phyloP scores from a whole-genome alignment of 2,797 vertebrate species.

The Lophotriccus pileatus region DNA sequence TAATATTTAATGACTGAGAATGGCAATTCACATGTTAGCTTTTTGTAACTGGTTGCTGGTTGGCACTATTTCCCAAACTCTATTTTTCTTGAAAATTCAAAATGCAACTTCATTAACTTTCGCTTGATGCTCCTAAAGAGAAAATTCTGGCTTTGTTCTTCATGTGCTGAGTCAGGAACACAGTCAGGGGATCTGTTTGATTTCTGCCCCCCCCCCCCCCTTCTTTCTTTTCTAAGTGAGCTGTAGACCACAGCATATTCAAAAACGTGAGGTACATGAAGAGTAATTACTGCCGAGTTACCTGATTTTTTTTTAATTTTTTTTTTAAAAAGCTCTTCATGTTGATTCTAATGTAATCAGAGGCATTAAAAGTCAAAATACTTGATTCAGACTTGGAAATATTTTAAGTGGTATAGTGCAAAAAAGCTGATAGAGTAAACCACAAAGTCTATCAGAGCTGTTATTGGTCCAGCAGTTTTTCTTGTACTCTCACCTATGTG shows the following conservation, averaged over 20 bases:
- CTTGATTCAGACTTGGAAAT: background rate
- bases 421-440: background rate
- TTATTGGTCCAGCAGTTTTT: background rate
- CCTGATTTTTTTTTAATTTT: background rate
- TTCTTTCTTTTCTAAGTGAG: background rate
- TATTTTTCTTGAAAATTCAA: conserved; percentile 8
- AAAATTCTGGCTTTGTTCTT: conserved; percentile 1
- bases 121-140: background rate
- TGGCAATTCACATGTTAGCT: fast-evolving
- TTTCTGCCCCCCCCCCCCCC: no score
- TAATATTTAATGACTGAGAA: background rate
- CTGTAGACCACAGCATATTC: background rate
- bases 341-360: background rate
- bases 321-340: background rate
- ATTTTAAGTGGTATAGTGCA: background rate
- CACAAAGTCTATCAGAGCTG: background rate
- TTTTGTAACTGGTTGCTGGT: background rate
- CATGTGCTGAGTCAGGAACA: background rate
- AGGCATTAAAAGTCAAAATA: background rate
- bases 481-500: fast-evolving
- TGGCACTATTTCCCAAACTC: background rate
- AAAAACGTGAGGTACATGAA: background rate
- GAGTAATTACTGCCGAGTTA: background rate
- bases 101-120: background rate
- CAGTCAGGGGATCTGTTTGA: background rate